Conservation (phyloP, 2,797 vertebrate genomes). For the Babyrousa celebensis region DNA sequence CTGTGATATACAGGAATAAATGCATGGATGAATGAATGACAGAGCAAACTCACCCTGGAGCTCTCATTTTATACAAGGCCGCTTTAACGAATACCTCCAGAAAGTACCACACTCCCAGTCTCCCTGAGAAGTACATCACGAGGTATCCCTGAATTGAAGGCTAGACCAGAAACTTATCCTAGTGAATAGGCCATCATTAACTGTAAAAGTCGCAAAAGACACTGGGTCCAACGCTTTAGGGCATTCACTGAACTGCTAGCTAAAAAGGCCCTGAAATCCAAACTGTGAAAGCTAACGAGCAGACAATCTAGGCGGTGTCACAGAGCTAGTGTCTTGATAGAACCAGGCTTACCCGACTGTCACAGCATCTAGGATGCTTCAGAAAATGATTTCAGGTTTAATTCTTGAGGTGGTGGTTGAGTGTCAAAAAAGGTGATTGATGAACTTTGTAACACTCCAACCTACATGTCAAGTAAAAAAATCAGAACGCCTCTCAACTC, state of each 20-base stretch:
- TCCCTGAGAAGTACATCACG: neutral
- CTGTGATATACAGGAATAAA: constrained; percentile 14
- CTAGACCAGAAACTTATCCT: constrained; percentile 61
- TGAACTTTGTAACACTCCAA: constrained; percentile 65
- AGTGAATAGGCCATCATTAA: constrained; percentile 66
- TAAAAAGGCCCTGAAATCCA: constrained; percentile 67
- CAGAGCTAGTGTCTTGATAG: constrained; percentile 33
- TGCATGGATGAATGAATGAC: neutral
- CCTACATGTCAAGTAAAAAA: constrained; percentile 42
- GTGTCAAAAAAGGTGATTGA: constrained; percentile 68
- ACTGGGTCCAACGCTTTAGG: neutral
- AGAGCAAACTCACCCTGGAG: neutral
- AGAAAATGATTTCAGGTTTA: constrained; percentile 76
- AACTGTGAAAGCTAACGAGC: constrained; percentile 61
- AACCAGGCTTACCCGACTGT: constrained; percentile 52
- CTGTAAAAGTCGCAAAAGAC: constrained; percentile 60
- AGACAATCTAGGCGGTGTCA: constrained; percentile 42
- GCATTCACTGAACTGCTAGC: constrained; percentile 11
- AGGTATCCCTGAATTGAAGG: constrained; percentile 21
- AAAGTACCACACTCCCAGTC: neutral
- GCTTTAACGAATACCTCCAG: constrained; percentile 16
- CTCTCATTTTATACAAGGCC: neutral
- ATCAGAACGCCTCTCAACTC: neutral
- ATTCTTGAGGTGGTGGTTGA: constrained; percentile 49
- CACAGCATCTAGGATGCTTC: neutral